phyloP scores from a whole-genome alignment of 2,797 vertebrate genomes.

The Coregonus ussuriensis region DNA sequence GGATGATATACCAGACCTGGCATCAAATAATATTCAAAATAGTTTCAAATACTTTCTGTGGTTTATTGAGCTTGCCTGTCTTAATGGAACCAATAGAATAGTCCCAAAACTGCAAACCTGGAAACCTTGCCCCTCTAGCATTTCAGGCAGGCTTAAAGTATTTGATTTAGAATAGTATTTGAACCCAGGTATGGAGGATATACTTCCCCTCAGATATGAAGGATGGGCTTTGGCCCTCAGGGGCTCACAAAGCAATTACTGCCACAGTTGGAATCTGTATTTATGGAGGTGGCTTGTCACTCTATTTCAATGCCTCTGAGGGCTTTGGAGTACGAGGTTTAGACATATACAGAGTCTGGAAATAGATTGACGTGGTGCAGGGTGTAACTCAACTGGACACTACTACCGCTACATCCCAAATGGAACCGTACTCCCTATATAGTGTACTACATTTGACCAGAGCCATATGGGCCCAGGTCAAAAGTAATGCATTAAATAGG shows the following conservation, averaged over 20 bases:
- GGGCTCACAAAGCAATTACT: slow-evolving; percentile 71
- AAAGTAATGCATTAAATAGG: not conserved
- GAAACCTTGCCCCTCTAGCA: not conserved
- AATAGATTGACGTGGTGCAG: slow-evolving; percentile 62
- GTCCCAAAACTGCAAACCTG: not conserved
- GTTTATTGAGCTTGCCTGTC: not conserved
- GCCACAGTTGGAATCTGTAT: slow-evolving; percentile 61
- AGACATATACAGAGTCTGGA: slow-evolving; percentile 54
- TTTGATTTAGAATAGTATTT: slow-evolving; percentile 3
- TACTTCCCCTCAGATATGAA: slow-evolving; percentile 41
- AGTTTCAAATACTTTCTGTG: not conserved
- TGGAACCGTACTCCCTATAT: not conserved
- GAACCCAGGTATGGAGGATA: slow-evolving; percentile 9
- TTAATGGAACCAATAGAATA: not conserved
- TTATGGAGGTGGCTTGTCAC: slow-evolving; percentile 75
- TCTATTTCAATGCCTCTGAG: slow-evolving; percentile 69
- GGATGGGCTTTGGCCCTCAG: slow-evolving; percentile 39
- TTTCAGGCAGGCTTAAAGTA: not conserved
- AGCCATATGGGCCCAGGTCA: not conserved
- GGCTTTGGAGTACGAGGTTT: slow-evolving; percentile 63
- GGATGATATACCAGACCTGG: not conserved
- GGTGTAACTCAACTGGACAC: slow-evolving; percentile 36
- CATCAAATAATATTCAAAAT: not conserved
- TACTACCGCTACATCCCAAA: not conserved
- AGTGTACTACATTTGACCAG: not conserved